These are phyloP conservation scores for Resseliella maxima DNA, from an alignment of 2,888 invertebrate species.

Conservation along the genomic window DNA sequence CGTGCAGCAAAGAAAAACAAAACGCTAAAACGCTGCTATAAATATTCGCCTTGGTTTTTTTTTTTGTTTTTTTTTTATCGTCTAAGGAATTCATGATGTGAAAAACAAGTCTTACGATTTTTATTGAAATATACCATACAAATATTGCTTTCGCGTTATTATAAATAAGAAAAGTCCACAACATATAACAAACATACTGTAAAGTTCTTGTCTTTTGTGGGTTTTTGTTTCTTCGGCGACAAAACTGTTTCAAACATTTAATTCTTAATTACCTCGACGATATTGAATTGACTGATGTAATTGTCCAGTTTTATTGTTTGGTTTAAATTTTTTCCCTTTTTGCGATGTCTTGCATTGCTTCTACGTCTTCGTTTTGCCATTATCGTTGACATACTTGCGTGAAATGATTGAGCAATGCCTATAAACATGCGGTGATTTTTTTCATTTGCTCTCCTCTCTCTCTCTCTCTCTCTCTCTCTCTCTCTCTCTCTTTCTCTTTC, in stretches of 20 bases:
- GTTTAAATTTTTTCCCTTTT: conserved; percentile 4
- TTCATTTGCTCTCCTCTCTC: too few species aligned
- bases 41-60: too few species aligned
- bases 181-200: not conserved
- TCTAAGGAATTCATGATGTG: conserved; percentile 35
- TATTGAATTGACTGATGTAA: conserved; percentile 48
- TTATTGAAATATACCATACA: not conserved
- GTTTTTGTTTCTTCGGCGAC: conserved; percentile 3
- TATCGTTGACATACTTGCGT: conserved; percentile 35
- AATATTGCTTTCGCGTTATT: conserved; percentile 11
- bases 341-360: not conserved
- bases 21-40: not conserved
- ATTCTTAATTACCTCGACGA: conserved; percentile 47
- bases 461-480: too few species aligned
- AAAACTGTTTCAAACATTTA: conserved; percentile 39
- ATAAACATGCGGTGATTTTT: too few species aligned
- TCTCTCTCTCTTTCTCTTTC: too few species aligned
- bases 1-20: not conserved
- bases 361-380: not conserved
- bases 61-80: too few species aligned
- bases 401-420: conserved; percentile 53
- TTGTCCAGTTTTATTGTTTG: conserved; percentile 35
- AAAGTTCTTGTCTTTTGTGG: not conserved
- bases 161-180: not conserved
- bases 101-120: conserved; percentile 10